Conservation (phyloP, 1,140 invertebrate genomes). For the Lucilia cuprina region DNA sequence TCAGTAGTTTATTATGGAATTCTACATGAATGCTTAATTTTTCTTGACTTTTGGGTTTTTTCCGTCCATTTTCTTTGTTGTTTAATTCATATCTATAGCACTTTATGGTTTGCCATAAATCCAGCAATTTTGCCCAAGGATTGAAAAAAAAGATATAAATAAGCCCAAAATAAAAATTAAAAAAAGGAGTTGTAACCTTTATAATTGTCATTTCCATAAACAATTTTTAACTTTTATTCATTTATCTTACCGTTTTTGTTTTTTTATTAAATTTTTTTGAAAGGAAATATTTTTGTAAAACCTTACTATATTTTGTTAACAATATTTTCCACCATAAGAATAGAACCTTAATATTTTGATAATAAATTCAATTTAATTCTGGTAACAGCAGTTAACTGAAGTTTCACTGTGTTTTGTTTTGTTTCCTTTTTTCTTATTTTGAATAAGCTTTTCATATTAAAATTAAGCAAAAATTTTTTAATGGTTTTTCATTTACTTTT, state of each 20-base stretch:
- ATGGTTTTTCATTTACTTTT: too few relatives aligned
- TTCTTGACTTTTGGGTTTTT: too few relatives aligned
- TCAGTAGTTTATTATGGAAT: too few relatives aligned
- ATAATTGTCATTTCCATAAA: neutral
- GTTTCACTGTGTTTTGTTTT: too few relatives aligned
- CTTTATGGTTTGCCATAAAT: too few relatives aligned
- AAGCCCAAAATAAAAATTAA: too few relatives aligned
- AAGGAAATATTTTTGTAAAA: neutral
- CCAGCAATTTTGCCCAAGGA: too few relatives aligned
- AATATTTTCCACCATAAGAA: neutral
- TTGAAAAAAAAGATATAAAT: too few relatives aligned
- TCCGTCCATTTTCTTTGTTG: too few relatives aligned
- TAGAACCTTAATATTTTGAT: neutral
- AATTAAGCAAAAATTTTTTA: too few relatives aligned
- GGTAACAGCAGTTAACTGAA: neutral
- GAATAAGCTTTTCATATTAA: neutral
- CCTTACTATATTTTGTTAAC: neutral
- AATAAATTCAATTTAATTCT: neutral
- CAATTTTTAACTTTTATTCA: neutral
- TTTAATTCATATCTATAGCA: too few relatives aligned
- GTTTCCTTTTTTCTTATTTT: neutral
- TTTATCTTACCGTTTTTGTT: neutral
- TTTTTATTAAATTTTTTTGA: neutral
- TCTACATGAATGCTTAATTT: too few relatives aligned
- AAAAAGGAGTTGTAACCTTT: neutral